Evolutionary conservation across 2,113 vertebrate genomes (phyloP), one percentile per base, ranked within the genome.

Genomic region (Thymallus thymallus): DNA sequence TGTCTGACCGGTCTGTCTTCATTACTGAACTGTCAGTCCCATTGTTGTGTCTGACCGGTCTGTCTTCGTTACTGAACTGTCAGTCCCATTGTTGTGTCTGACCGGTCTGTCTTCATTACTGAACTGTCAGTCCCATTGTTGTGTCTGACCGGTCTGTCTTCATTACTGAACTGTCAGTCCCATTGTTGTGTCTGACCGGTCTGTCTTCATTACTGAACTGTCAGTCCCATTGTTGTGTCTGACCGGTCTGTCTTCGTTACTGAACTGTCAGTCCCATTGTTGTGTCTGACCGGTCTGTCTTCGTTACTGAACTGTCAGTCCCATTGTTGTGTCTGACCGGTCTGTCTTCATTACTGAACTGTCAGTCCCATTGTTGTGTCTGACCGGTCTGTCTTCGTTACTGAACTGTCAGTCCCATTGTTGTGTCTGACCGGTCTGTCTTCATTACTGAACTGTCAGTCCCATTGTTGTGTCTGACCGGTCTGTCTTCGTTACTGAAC

Each of bases 401-500:
- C 66, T 46, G n/a, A 23, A 46, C 76, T 74, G 74, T 72, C 68
- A 69, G 6, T 62, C 45, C 65, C 26, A 29, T 12, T 35, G 35
- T 41, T 26, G 26, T 26, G 1, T 26, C 26, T 26, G n/a, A 68
- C n/a, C 46, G 41, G 35, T 41, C 35, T 45, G 66, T 20, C 66
- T 68, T 46, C 66, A 24, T 68, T 68, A 68, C 66, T 46, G n/a
- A 23, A 46, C 76, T 74, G 74, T 72, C 68, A 69, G 6, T 62
- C 45, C 65, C 26, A 29, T 12, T 35, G 35, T 41, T 26, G 26
- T 26, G 1, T 26, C 26, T 26, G n/a, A 68, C n/a, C 46, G 41
- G 35, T 41, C 35, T 45, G 66, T 20, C 66, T 68, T 46, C 66
- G 16, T 68, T 68, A 68, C 66, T 46, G n/a, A 23, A 46, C 76